Evolutionary conservation across 2,888 invertebrate genomes (phyloP).

Genomic region (Campaea margaritaria): DNA sequence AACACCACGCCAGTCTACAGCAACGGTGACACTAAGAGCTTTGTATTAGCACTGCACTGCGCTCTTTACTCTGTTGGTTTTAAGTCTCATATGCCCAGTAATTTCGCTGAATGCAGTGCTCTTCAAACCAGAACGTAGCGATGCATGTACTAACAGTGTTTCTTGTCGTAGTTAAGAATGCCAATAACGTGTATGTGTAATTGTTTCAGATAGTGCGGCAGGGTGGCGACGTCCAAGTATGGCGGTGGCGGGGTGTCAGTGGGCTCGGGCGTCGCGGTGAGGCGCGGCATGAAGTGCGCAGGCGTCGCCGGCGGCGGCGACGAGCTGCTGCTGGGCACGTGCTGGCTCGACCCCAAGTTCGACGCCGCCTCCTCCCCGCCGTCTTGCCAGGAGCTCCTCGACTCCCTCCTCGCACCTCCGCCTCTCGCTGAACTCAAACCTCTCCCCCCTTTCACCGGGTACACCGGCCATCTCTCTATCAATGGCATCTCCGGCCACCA

Average conservation of each 20-base stretch:
- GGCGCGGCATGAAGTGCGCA: conserved; percentile 87
- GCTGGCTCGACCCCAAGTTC: conserved; percentile 89
- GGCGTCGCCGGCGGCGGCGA: conserved; percentile 77
- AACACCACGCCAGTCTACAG: no score
- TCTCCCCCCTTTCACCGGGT: conserved; percentile 94
- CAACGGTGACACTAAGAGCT: no score
- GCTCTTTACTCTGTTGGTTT: no score
- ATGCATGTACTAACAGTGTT: no score
- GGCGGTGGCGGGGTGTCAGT: conserved; percentile 78
- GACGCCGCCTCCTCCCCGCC: conserved; percentile 73
- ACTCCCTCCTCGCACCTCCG: conserved; percentile 87
- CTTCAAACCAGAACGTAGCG: no score
- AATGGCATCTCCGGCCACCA: conserved; percentile 95
- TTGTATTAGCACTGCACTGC: no score
- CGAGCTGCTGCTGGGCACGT: conserved; percentile 89
- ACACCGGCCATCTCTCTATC: conserved; percentile 93
- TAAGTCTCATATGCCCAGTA: no score
- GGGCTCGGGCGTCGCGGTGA: conserved; percentile 75
- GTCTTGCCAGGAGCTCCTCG: conserved; percentile 88
- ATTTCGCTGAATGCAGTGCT: no score
- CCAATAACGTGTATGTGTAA: conserved; percentile 29
- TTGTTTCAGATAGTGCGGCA: conserved; percentile 77
- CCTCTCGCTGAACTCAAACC: conserved; percentile 92
- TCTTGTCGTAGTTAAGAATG: no score
- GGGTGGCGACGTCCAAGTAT: conserved; percentile 84